Conservation (phyloP, 2,797 vertebrate species). For the Fringilla coelebs region DNA sequence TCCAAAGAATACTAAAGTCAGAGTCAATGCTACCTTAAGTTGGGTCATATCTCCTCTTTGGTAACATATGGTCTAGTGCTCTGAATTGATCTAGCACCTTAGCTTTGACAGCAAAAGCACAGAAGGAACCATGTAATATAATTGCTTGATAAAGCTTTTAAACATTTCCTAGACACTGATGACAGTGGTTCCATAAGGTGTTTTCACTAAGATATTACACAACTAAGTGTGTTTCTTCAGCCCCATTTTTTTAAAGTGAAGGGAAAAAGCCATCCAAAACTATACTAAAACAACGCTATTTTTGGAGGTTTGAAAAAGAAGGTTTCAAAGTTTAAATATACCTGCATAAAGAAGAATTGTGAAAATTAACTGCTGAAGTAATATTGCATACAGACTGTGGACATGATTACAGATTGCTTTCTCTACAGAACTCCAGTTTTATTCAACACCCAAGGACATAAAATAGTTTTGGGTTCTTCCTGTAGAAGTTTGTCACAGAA, state of each 20-base stretch:
- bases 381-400: neutral
- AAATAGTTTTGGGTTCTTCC: neutral
- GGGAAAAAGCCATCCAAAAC: neutral
- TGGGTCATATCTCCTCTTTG: neutral
- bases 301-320: neutral
- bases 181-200: neutral
- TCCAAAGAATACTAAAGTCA: neutral
- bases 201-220: neutral
- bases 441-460: neutral
- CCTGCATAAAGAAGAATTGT: neutral
- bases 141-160: neutral
- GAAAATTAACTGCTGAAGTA: neutral
- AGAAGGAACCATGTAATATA: neutral
- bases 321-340: neutral
- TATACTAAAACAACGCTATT: neutral
- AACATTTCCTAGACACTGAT: rapidly evolving
- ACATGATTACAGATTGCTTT: neutral
- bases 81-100: neutral
- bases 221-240: neutral
- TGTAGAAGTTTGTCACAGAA: neutral
- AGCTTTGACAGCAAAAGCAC: neutral
- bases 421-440: neutral
- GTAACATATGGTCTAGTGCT: neutral
- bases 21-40: neutral
- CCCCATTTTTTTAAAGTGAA: neutral